These are phyloP conservation scores for Callopanchax toddi DNA, from an alignment of 2,113 vertebrate species.

Conservation along the genomic window DNA sequence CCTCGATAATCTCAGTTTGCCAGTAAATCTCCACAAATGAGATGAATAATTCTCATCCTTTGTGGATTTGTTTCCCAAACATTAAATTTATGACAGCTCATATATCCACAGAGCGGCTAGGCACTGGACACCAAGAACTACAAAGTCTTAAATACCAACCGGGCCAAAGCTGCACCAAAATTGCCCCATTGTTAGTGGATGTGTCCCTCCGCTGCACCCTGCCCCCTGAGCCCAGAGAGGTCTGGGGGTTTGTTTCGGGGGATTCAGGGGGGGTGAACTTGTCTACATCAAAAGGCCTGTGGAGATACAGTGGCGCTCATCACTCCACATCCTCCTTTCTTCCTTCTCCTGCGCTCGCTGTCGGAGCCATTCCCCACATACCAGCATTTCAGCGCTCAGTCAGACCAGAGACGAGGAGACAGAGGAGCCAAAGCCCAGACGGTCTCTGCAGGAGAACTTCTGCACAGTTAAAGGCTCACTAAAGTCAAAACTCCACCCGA, in stretches of 20 bases:
- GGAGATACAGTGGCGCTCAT: slow-evolving; percentile 77
- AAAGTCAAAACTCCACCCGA: slow-evolving; percentile 20
- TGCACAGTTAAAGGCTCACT: slow-evolving; percentile 29
- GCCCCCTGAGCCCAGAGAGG: slow-evolving; percentile 51
- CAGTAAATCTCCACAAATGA: slow-evolving; percentile 23
- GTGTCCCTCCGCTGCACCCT: slow-evolving; percentile 58
- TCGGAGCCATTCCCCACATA: slow-evolving; percentile 73
- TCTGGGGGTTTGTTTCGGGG: slow-evolving; percentile 1
- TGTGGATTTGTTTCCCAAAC: slow-evolving; percentile 5
- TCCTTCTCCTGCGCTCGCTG: slow-evolving; percentile 62
- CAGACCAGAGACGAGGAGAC: slow-evolving; percentile 8
- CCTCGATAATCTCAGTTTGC: slow-evolving; percentile 21
- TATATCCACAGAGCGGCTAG: slow-evolving; percentile 15
- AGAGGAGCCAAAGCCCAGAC: slow-evolving; percentile 3
- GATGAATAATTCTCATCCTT: slow-evolving; percentile 27
- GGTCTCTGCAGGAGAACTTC: slow-evolving; percentile 39
- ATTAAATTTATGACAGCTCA: slow-evolving; percentile 24
- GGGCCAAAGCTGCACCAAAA: slow-evolving; percentile 16
- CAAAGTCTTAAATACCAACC: slow-evolving; percentile 13
- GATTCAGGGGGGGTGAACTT: slow-evolving; percentile 27
- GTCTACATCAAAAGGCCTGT: slow-evolving; percentile 73
- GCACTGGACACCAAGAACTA: slow-evolving; percentile 16
- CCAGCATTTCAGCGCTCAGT: slow-evolving; percentile 75
- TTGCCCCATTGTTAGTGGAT: slow-evolving; percentile 53
- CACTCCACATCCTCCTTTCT: slow-evolving; percentile 77